Evolutionary conservation across 1,140 invertebrate species (phyloP).

Genomic region (Steinernema khuongi): DNA sequence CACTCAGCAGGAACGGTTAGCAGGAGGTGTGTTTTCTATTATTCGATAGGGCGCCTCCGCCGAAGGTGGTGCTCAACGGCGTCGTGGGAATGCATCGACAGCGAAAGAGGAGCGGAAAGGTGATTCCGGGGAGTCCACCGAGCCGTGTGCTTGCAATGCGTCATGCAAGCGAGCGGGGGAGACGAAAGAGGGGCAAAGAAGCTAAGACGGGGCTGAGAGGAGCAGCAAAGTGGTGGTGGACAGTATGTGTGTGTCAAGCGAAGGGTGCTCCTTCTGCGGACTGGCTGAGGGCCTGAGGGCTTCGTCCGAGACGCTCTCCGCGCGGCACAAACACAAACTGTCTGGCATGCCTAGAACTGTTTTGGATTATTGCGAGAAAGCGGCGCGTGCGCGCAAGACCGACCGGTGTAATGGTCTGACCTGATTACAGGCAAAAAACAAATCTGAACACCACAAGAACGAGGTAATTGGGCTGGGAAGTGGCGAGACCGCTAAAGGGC

Average conservation of each 20-base stretch:
- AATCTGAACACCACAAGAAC: too few species aligned
- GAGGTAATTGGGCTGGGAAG: not conserved
- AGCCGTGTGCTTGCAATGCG: not conserved
- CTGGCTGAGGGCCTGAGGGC: not conserved
- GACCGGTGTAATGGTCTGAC: not conserved
- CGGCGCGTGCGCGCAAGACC: not conserved
- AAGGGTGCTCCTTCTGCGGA: too few species aligned
- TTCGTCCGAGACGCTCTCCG: not conserved
- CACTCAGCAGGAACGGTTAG: slow-evolving; percentile 8
- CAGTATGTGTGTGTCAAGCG: too few species aligned
- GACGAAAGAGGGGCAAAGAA: not conserved
- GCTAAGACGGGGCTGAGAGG: not conserved
- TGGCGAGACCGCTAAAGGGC: too few species aligned
- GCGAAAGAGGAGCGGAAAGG: not conserved
- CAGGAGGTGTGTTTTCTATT: not conserved
- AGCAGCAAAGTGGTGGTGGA: too few species aligned
- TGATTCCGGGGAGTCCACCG: not conserved
- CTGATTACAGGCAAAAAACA: not conserved
- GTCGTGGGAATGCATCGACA: not conserved
- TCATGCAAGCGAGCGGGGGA: not conserved
- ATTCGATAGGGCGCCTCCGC: not conserved
- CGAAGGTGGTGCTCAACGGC: not conserved
- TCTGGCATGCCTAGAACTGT: not conserved
- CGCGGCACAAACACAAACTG: not conserved
- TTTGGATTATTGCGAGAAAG: not conserved